Base-by-base conservation (phyloP, 2,797 vertebrate species). In the Periophthalmus magnuspinnatus region DNA sequence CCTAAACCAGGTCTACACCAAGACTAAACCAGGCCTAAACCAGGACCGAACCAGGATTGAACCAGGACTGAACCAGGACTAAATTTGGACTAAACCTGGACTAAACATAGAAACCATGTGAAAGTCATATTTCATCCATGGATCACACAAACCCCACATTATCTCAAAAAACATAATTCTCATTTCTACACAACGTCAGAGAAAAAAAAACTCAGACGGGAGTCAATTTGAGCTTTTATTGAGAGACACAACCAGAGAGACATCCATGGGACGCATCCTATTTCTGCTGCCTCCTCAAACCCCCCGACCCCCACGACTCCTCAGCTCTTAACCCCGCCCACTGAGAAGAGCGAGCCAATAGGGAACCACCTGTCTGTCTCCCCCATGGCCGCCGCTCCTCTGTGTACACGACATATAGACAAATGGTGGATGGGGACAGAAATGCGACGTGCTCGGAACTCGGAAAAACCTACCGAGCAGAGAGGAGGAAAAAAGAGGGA, bases 181-280 rank as follows among this genome's bases (percentile, higher is more conserved):
- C 5, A 19, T 61, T 36, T 38, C 59, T 61, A n/a, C 14, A n/a
- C 14, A n/a, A 21, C 10, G n/a, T n/a, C 33, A 19, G 11, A 34
- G 22, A 32, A 28, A 9, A 48, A 36, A 36, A 36, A 6, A 38
- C 61, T 21, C 34, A 41, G 33, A 3, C 5, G 34, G 21, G 6
- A 6, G 34, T 61, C 84, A 68, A 81, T 79, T 84, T 86, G 86
- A 83, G 80, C 79, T 66, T 69, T 83, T 81, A 82, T 84, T 75
- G 71, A 6, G 76, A 56, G 70, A 70, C 77, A 78, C 76, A 77
- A 78, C 63, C 76, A 76, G 81, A 19, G 11, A 10, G 8, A 62
- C 28, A 62, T 10, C 33, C 55, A 32, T 28, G 55, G 4, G 22
- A 11, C 8, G 21, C 52, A 11, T 55, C 52, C 52, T 22, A 10